These are phyloP conservation scores for Xiphorhynchus elegans DNA, from an alignment of 2,113 vertebrate genomes.

Conservation along the genomic window DNA sequence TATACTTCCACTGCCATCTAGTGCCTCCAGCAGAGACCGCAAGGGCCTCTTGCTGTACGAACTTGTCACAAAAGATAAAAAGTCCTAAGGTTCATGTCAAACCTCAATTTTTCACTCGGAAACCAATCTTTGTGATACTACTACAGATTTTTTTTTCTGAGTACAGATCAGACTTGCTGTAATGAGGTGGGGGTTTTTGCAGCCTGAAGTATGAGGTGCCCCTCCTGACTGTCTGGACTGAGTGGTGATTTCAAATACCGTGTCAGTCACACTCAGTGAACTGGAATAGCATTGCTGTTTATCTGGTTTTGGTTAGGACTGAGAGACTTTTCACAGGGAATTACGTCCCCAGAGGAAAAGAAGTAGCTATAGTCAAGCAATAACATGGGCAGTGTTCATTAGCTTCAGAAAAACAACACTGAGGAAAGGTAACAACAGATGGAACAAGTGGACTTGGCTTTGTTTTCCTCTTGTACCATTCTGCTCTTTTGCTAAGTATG, in stretches of 20 bases:
- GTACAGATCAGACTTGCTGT: slow-evolving; percentile 16
- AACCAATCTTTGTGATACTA: slow-evolving; percentile 63
- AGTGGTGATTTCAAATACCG: slow-evolving; percentile 38
- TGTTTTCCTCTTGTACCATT: background rate
- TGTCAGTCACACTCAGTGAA: slow-evolving; percentile 52
- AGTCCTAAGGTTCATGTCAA: slow-evolving; percentile 17
- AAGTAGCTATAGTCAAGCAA: background rate
- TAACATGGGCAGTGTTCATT: background rate
- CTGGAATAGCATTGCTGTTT: slow-evolving; percentile 36
- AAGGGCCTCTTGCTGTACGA: background rate
- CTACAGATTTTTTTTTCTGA: slow-evolving; percentile 33
- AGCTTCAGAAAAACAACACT: background rate
- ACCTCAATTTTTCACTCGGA: slow-evolving; percentile 58
- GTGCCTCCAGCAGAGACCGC: background rate
- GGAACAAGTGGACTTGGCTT: background rate
- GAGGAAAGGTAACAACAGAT: background rate
- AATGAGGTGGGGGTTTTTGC: slow-evolving; percentile 23
- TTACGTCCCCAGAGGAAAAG: background rate
- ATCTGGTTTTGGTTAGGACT: slow-evolving; percentile 46
- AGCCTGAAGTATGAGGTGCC: slow-evolving; percentile 23
- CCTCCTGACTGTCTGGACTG: background rate
- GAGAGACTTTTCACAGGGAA: slow-evolving; percentile 22
- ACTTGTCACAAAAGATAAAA: slow-evolving; percentile 37
- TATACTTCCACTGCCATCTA: slow-evolving; percentile 72
- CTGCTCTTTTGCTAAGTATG: background rate